phyloP scores from a whole-genome alignment of 1,140 invertebrate species.

The Pseudomyrmex flavicornis region DNA sequence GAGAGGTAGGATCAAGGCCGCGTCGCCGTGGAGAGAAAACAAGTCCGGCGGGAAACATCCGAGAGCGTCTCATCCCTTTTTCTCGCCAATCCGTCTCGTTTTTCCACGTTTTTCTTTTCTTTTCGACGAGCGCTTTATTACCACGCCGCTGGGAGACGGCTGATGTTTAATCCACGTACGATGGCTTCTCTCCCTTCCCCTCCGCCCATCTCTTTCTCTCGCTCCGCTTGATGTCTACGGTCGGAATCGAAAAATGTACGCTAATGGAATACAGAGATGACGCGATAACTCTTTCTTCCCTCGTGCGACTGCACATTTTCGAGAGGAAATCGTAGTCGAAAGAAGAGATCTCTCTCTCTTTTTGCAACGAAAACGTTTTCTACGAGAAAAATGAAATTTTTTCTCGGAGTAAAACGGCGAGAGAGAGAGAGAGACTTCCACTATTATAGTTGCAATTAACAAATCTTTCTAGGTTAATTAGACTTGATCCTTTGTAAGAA shows the following conservation, averaged over 20 bases:
- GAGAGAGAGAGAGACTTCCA: not conserved
- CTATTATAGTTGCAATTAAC: constrained; percentile 43
- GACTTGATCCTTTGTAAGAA: constrained; percentile 19
- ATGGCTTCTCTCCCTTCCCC: not conserved
- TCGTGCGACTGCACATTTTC: not conserved
- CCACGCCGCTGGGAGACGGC: not conserved
- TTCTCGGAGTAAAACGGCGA: not conserved
- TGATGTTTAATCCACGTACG: constrained; percentile 41
- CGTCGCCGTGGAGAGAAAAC: constrained; percentile 1
- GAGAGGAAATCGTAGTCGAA: too few species aligned
- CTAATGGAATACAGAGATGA: constrained; percentile 20
- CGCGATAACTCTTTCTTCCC: not conserved
- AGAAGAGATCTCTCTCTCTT: not conserved
- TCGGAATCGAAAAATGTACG: not conserved
- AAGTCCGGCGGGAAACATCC: constrained; percentile 17
- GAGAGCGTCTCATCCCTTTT: constrained; percentile 14
- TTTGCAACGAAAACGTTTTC: not conserved
- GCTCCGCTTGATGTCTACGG: not conserved
- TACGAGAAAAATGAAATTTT: not conserved
- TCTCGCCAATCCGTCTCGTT: not conserved
- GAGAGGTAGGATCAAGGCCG: constrained; percentile 57
- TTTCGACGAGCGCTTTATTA: constrained; percentile 31
- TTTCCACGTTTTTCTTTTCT: constrained; percentile 35
- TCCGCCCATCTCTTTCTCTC: too few species aligned
- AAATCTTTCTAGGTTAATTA: constrained; percentile 45